A percentile compares a stretch with the other conserved stretches of the same genome.
These are phyloP conservation scores for Smittia aterrima DNA, from an alignment of 2,888 invertebrate species.

Conservation along the genomic window DNA sequence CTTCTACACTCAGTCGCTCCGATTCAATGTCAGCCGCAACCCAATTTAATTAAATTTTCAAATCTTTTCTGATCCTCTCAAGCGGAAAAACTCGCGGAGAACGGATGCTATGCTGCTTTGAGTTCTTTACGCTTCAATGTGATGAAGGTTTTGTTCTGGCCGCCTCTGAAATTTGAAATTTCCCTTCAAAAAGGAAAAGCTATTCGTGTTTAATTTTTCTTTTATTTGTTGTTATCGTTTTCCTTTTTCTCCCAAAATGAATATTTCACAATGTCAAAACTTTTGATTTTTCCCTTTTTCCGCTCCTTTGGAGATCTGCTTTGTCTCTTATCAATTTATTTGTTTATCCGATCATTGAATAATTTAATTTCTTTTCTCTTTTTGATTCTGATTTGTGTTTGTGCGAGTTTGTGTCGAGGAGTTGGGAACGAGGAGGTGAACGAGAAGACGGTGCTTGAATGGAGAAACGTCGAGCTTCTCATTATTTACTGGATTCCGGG, in stretches of 20 bases:
- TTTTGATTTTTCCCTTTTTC: not conserved
- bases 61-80: not conserved
- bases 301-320: not conserved
- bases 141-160: not conserved
- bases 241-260: conserved; percentile 1
- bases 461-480: not conserved
- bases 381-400: not conserved
- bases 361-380: conserved; percentile 1
- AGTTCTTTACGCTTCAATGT: not conserved
- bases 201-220: not conserved
- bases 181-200: not conserved
- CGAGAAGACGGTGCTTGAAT: not conserved
- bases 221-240: conserved; percentile 6
- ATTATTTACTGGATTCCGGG: not conserved
- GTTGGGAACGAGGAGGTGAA: not conserved
- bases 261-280: conserved; percentile 13
- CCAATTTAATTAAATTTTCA: conserved; percentile 25
- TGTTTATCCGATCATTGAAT: conserved; percentile 21
- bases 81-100: not conserved
- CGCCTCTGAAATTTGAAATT: not conserved
- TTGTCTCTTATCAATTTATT: conserved; percentile 1
- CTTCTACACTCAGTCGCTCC: not conserved
- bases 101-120: not conserved
- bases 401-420: not conserved
- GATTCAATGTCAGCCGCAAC: not conserved